Conservation (phyloP, 2,113 vertebrate species). For the Sapajus apella region DNA sequence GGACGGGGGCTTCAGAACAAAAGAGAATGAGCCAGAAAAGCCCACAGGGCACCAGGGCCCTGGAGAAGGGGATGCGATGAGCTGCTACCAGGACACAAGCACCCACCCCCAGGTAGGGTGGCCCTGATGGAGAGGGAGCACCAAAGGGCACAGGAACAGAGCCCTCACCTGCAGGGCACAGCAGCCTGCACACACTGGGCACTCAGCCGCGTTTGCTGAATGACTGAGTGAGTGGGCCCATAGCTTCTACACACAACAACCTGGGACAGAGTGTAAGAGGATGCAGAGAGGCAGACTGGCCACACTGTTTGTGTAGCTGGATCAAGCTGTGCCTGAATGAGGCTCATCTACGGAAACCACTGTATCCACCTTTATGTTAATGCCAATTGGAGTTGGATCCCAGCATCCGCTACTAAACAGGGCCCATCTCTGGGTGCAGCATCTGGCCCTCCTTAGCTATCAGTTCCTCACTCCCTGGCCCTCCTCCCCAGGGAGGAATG, state of each 20-base stretch:
- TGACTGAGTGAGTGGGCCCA: not conserved
- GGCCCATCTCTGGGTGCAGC: rapidly evolving
- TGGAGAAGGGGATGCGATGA: too few species aligned
- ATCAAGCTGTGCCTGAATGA: not conserved
- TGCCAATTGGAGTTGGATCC: rapidly evolving
- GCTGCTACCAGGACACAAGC: not conserved
- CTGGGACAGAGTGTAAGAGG: too few species aligned
- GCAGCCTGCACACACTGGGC: not conserved
- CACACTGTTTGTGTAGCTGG: rapidly evolving
- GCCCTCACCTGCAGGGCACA: rapidly evolving
- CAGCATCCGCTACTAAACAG: not conserved
- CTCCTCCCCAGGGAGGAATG: not conserved
- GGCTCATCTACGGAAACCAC: rapidly evolving
- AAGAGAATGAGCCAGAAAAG: not conserved
- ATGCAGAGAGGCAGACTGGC: not conserved
- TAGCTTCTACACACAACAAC: rapidly evolving
- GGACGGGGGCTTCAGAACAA: not conserved
- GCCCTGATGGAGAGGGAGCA: not conserved
- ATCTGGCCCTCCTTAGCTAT: not conserved
- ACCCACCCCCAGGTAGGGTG: not conserved
- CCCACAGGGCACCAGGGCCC: rapidly evolving
- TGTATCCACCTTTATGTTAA: rapidly evolving
- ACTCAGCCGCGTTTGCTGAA: not conserved
- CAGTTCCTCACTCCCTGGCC: rapidly evolving
- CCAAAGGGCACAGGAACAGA: too few species aligned